Conservation (phyloP, 1,140 invertebrate genomes). For the Stegodyphus mimosarum region DNA sequence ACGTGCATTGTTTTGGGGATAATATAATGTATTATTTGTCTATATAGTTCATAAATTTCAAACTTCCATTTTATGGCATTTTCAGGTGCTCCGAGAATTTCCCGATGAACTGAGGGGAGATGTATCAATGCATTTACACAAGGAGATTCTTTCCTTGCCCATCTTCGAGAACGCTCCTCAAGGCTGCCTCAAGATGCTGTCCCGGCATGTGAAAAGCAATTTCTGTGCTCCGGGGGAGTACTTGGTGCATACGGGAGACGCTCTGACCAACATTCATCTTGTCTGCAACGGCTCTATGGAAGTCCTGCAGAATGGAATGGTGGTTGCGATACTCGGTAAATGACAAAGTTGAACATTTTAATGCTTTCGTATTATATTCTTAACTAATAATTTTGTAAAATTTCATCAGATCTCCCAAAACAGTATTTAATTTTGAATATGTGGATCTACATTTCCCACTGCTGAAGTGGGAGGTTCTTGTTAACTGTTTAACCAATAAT, state of each 20-base stretch:
- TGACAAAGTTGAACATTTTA: no score
- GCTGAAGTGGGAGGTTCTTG: no score
- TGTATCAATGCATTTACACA: constrained; percentile 93
- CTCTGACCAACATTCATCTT: constrained; percentile 95
- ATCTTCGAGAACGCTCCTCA: constrained; percentile 91
- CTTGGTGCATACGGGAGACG: constrained; percentile 95
- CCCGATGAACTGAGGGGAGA: constrained; percentile 94
- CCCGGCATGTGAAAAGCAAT: constrained; percentile 88
- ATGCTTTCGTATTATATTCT: no score
- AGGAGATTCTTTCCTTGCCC: constrained; percentile 91
- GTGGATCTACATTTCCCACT: no score
- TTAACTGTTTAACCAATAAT: no score
- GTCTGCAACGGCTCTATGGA: constrained; percentile 98
- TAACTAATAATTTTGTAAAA: no score
- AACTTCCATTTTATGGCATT: constrained; percentile 72
- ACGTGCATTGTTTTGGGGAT: no score
- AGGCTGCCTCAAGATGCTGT: constrained; percentile 91
- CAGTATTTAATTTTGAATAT: no score
- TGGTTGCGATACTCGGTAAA: constrained; percentile 95
- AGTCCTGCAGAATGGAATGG: constrained; percentile 97
- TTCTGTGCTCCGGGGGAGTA: constrained; percentile 97
- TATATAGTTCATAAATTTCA: no score
- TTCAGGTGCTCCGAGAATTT: constrained; percentile 93
- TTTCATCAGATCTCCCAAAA: no score
- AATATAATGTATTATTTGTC: no score